Conservation (phyloP, 2,113 vertebrate species). For the Genyomyrus donnyi region DNA sequence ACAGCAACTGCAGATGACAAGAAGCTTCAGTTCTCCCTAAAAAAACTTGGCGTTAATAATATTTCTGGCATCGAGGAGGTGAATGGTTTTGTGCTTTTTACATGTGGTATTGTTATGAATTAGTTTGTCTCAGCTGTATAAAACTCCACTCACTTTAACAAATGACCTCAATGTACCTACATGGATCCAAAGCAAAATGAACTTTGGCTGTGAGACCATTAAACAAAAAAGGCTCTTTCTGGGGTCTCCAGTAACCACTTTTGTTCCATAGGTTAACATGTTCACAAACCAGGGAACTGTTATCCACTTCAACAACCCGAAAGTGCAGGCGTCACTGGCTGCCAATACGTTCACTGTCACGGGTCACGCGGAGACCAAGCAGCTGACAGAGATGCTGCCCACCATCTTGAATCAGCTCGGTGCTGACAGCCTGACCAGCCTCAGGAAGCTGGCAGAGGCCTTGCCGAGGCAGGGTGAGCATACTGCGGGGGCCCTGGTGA, state of each 20-base stretch:
- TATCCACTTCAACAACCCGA: constrained; percentile 98
- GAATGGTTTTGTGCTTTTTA: background rate
- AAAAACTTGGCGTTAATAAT: constrained; percentile 95
- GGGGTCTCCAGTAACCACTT: background rate
- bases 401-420: constrained; percentile 95
- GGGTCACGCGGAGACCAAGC: constrained; percentile 94
- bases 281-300: constrained; percentile 98
- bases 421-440: constrained; percentile 90
- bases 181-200: background rate
- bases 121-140: background rate
- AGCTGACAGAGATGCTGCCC: constrained; percentile 96
- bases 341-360: constrained; percentile 98
- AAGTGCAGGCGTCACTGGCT: constrained; percentile 94
- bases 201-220: background rate
- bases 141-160: background rate
- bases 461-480: constrained; percentile 85
- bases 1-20: constrained; percentile 97
- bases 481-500: constrained; percentile 8
- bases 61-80: constrained; percentile 98
- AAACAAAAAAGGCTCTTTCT: background rate
- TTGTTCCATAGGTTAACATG: constrained; percentile 83
- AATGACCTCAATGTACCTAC: background rate
- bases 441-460: constrained; percentile 91
- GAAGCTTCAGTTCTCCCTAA: constrained; percentile 95
- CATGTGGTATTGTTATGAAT: background rate